Base-by-base conservation (phyloP, 2,888 invertebrate species). In the Cheilosia urbana region DNA sequence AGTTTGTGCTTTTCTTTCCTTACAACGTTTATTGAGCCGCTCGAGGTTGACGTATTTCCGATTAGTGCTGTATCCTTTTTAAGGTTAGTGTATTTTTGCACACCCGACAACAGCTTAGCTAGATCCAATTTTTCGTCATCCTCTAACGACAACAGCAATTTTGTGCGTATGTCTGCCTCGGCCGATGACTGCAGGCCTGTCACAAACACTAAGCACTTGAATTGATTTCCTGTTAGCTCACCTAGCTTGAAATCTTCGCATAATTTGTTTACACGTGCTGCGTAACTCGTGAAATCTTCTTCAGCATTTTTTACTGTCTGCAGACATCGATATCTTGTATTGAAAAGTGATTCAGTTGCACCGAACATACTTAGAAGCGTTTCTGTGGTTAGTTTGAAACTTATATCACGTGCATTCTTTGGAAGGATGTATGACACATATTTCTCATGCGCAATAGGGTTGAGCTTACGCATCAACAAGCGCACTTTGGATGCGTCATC, bases 231-330 rank as follows among this genome's bases (percentile, higher is more conserved):
- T 11, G 47, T 62, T 9, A 65, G 58, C 13, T 62, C 24, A 24
- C 24, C 3, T 24, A 24, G 19, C 21, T 69, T 68, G 53, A 81
- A 82, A 45, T 79, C 69, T 47, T 87, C 82, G 4, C 82, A 82
- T 47, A 2, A 27, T 21, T 65, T 49, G 47, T 69, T 69, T 19
- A 75, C 75, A 6, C 57, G 62, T n/a, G 71, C 78, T 49, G 78
- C 71, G 30, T 72, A 79, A 6, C 40, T 51, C 13, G 51, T 27
- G 2, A 62, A 71, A 47, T 79, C 78, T 17, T 79, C 71, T 49
- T 15, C 21, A 5, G 65, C 19, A 58, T 76, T 57, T 66, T 76
- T 58, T 0, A 49, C 15, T 19, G 58, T 58, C n/a, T 57, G 76
- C 27, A 76, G 11, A 24, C 76, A 76, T 3, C 58, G 47, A 27